Base-by-base conservation (phyloP, 2,113 vertebrate species). In the Neolamprologus cancellatus region DNA sequence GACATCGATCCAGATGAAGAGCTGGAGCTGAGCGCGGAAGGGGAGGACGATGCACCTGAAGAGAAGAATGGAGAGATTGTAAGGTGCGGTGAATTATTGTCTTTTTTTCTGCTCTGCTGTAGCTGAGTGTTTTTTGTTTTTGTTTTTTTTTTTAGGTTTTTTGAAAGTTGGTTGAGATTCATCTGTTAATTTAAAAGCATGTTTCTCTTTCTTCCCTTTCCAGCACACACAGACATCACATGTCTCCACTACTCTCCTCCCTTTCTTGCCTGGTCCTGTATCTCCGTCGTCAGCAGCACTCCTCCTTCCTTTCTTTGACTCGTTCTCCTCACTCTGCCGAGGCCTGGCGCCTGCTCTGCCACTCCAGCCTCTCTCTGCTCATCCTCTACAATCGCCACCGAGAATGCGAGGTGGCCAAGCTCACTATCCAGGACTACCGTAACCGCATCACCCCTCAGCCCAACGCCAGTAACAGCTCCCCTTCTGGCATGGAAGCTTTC, bases 311-410 rank as follows among this genome's bases (percentile, higher is more conserved):
- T 4, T 95, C 96, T 18, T 83, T 96, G 20, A 94, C 95, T 4
- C 95, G 95, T 9, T 92, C 95, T 3, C 90, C 95, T 14, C 87
- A 93, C 82, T 96, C 96, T 1, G 96, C 96, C 0, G 96, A 96
- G 84, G 92, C 95, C 55, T 97, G 96, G 96, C 95, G 96, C 10
- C 93, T 96, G 61, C 95, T 97, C 54, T 97, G 96, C 90, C 96
- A 97, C 85, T 95, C 96, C 88, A 97, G 96, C 87, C 94, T 97
- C 80, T 96, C 95, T 6, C 93, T 96, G 39, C 95, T 96, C 76
- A 96, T 96, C 90, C 95, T 96, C 64, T 97, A 95, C 92, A 97
- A 97, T 87, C 95, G 96, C 12, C 95, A 96, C 71, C 93, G 96
- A 11, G 96, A 97, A 88, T 96, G 96, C 6, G 96, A 97, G 90